A percentile compares a stretch with the other conserved stretches of the same genome.
These are phyloP conservation scores for Macrochelys suwanniensis DNA, from an alignment of 2,797 vertebrate species.

Conservation along the genomic window DNA sequence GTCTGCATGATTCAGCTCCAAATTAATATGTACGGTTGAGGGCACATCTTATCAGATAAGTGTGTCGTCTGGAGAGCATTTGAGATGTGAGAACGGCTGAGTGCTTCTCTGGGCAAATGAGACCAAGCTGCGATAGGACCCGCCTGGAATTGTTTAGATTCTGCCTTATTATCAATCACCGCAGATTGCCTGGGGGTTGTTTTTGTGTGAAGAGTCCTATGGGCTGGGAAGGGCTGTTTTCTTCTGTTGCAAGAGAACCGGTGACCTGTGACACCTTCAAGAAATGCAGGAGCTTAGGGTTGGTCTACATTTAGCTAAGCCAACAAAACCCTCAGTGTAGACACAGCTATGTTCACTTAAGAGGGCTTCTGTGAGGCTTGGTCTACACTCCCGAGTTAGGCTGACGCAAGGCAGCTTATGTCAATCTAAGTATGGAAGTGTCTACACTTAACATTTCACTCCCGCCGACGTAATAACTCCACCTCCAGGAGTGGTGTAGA, in stretches of 20 bases:
- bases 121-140: background rate
- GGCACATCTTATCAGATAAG: background rate
- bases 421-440: background rate
- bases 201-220: background rate
- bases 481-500: too few relatives aligned
- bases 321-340: too few relatives aligned
- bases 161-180: background rate
- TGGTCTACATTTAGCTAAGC: background rate
- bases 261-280: background rate
- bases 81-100: background rate
- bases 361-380: background rate
- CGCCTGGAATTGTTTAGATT: rapidly evolving
- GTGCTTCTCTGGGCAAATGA: background rate
- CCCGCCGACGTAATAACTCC: background rate
- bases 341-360: background rate
- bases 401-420: background rate
- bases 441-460: background rate
- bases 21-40: background rate
- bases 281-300: background rate
- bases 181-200: background rate
- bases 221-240: background rate
- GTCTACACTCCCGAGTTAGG: background rate
- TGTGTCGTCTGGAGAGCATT: background rate
- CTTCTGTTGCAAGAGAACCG: background rate
- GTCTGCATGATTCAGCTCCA: background rate